Evolutionary conservation across 2,797 vertebrate species (phyloP), one percentile per base, ranked within the genome.

Genomic region (Botia almorhae): DNA sequence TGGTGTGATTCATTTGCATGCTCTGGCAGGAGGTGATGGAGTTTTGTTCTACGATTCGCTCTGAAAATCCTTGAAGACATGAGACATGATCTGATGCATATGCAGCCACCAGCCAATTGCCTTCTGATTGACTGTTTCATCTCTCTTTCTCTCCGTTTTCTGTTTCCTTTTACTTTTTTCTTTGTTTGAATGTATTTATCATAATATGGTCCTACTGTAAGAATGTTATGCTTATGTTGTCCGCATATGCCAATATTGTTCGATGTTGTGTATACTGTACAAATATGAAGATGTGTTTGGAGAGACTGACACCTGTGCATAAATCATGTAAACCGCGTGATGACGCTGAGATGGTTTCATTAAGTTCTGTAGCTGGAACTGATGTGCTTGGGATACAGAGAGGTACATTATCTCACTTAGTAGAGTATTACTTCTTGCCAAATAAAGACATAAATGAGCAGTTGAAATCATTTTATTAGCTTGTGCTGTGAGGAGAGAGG

Each of bases 1-100:
- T 98, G 97, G 96, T 97, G 97, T 96, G 97, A 98, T 97, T 96
- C 96, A 99, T 99, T 98, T 98, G 96, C 97, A 98, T 98, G 97
- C 96, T 96, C 96, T 97, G 96, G 98, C 97, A 97, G 96, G 96
- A 97, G 96, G 97, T 99, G 98, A 99, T 99, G 97, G 96, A 97
- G 96, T 97, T 97, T 97, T 93, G 89, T 90, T 97, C 96, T 93
- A 96, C 93, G 95, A 96, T 96, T 96, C 94, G 92, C 96, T 95
- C 95, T 96, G 95, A 97, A 94, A 97, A 97, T 96, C 95, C 94
- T 96, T 94, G 94, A 96, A 97, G 95, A 95, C 94, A 93, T 92
- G 92, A 92, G 95, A 97, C 94, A 96, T 96, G 96, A 95, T 96
- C 97, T 97, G 96, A 97, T 98, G 97, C 97, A 96, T 96, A 96